These are phyloP conservation scores for Typhlichthys subterraneus DNA, from an alignment of 2,797 vertebrate genomes.

Conservation along the genomic window DNA sequence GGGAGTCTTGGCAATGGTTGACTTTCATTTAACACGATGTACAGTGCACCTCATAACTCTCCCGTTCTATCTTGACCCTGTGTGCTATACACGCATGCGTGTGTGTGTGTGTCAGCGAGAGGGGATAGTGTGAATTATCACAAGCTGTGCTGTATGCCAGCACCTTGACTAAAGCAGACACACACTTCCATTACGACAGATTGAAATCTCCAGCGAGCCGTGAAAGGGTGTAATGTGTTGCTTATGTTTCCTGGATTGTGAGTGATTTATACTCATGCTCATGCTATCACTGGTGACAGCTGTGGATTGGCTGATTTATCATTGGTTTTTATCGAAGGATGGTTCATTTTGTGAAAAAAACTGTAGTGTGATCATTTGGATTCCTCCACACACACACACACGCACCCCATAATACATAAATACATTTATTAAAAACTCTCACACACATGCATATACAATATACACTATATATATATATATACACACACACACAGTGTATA, in stretches of 20 bases:
- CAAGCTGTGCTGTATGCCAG: slow-evolving; percentile 28
- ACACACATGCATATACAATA: too few species aligned
- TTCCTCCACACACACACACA: neutral
- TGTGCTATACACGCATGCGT: neutral
- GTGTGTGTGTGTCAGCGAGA: slow-evolving; percentile 18
- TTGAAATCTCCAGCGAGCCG: slow-evolving; percentile 57
- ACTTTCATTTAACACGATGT: neutral
- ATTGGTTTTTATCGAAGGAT: slow-evolving; percentile 10
- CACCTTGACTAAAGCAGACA: slow-evolving; percentile 39
- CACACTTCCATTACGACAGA: slow-evolving; percentile 50
- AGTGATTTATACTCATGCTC: slow-evolving; percentile 43
- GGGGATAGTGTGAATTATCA: slow-evolving; percentile 14
- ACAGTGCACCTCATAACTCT: slow-evolving; percentile 15
- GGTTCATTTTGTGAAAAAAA: neutral
- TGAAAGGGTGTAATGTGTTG: slow-evolving; percentile 44
- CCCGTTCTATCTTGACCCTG: slow-evolving; percentile 16
- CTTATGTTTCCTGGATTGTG: slow-evolving; percentile 42
- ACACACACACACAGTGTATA: too few species aligned
- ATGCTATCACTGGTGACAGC: slow-evolving; percentile 20
- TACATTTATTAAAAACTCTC: too few species aligned
- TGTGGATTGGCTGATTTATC: slow-evolving; percentile 17
- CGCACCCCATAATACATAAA: neutral
- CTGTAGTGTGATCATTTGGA: neutral
- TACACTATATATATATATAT: too few species aligned
- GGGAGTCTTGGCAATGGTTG: neutral